Evolutionary conservation across 92 coral and sea anemone species (phyloP), one percentile per base, ranked within the genome.

Genomic region (Actinostola sp.): DNA sequence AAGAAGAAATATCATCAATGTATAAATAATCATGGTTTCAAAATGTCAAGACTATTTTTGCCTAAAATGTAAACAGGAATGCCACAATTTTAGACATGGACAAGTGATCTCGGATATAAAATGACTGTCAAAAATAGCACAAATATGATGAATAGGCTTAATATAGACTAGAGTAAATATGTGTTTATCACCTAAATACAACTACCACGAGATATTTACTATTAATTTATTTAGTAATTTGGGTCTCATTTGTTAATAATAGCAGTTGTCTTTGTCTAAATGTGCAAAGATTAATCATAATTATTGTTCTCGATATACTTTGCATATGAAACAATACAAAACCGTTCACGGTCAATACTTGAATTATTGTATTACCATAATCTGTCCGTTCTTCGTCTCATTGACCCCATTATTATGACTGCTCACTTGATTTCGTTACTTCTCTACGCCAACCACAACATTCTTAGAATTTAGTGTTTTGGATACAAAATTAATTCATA

Each of bases 331-430:
- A 63, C 50, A 63, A 63, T 43, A 23, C 27, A 21, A 8, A 27
- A 3, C 43, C 6, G 8, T 17, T 4, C 27, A 63, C 27, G 69
- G 30, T n/a, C 52, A 63, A 63, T 63, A 43, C 41, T 28, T 12
- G 28, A 63, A 8, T 63, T 56, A 25, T 56, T 16, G 63, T n/a
- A 56, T 56, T 56, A 56, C 23, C 53, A 46, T 46, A 46, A 46
- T 13, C n/a, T 46, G 53, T 13, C 53, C 53, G 23, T 13, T 17
- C 53, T 46, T 4, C 53, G 45, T 14, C 14, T 7, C 14, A 39
- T 7, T 39, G 45, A 7, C 45, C 7, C n/a, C n/a, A n/a, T n/a
- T 7, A 39, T 39, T 39, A 7, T 39, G 14, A 39, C 14, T 39
- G 45, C 14, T 39, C 8, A 39, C 14, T 39, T 39, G 8, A 39